Evolutionary conservation across 2,113 vertebrate genomes (phyloP), one percentile per base, ranked within the genome.

Genomic region (Phaethornis superciliosus): DNA sequence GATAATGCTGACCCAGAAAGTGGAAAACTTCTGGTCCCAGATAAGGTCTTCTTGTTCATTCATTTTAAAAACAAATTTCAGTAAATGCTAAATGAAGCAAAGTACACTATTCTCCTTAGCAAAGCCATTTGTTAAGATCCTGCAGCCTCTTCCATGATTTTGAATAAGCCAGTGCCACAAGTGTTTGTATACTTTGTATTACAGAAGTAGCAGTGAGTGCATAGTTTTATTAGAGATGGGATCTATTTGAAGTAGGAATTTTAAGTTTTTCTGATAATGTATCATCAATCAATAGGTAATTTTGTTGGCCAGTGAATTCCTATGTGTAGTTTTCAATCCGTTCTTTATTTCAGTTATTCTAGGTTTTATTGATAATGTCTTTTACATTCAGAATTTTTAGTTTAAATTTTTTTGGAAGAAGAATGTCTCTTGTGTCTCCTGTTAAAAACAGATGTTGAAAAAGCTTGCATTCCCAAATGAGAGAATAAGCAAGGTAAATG

Each of bases 211-310:
- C 49, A 77, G 37, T 10, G n/a, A 37, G 24, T 64, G n/a, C 10
- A 2, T 33, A 19, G 4, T 51, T 51, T 68, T 33, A 26, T 30
- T 74, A 22, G 42, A 62, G 46, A 49, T 26, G 44, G 32, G 7
- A 15, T 55, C 54, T 74, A 15, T 44, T n/a, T 44, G 14, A 32
- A 42, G 30, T 67, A 49, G 40, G 74, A 74, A 30, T 58, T 46
- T 9, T 44, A n/a, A 9, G 1, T 0, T 7, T 51, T 55, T 32
- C 40, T 81, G 52, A n/a, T n/a, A 40, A 1, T n/a, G 20, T 0
- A 4, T 28, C 19, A 30, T 52, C 19, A 35, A n/a, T 52, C 15
- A 54, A 12, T 32, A 60, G 37, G 20, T 47, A 28, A 24, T 14
- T 40, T 58, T 65, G 16, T 24, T 65, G 52, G n/a, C 23, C 35